Base-by-base conservation (phyloP, 2,113 vertebrate genomes). In the Sander vitreus region DNA sequence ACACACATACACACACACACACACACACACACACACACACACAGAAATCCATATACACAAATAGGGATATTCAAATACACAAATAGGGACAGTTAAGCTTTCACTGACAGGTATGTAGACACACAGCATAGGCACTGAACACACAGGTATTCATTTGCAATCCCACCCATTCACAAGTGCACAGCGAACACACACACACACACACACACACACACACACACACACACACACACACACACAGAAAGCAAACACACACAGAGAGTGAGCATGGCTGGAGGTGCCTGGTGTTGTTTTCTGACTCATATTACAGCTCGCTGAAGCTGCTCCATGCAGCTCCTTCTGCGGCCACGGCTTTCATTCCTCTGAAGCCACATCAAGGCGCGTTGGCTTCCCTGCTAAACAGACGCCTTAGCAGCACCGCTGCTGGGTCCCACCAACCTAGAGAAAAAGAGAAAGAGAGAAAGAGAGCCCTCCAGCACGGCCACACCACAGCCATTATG, bases 331-430 rank as follows among this genome's bases (percentile, higher is more conserved):
- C 58, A 50, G 72, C 80, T 88, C 79, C 78, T 85, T 82, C 89
- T 91, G 91, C 12, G 89, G 89, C 84, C 23, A 57, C 71, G 21
- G 81, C 87, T 73, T 80, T 84, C 92, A 93, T 94, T 94, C 91
- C 91, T 90, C 81, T 57, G 78, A 66, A 81, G 82, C 94, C 94
- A 94, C 94, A 93, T 94, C 90, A 94, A 92, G 89, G 81, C 80
- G 78, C 47, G 27, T 71, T 77, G 83, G 91, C 84, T 91, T 93
- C 89, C 83, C 87, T 77, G 85, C 89, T 91, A 80, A 90, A 83
- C 89, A 88, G 78, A 88, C 48, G 47, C 74, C 81, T 73, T 13
- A 85, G 80, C 84, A 73, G 71, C 84, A 87, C 84, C 78, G 60
- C 85, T 69, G 76, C 85, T 75, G 78, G 83, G 80, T 89, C 92